Evolutionary conservation across 2,113 vertebrate species (phyloP).

Genomic region (Dendrocopos noguchii): DNA sequence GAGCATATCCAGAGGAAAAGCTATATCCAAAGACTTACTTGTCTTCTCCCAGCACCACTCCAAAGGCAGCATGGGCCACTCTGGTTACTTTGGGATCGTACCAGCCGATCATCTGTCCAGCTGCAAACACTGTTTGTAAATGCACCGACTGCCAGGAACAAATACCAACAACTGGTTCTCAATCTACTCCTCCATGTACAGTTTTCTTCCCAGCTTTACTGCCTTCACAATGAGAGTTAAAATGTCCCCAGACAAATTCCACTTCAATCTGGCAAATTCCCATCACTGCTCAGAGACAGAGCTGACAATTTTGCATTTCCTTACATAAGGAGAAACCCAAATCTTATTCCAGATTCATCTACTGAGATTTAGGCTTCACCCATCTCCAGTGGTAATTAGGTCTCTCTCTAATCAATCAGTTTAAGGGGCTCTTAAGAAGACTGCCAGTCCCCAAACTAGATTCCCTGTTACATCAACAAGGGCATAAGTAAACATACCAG

Average conservation of each 20-base stretch:
- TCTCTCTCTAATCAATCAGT: background rate
- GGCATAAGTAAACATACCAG: background rate
- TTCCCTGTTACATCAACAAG: background rate
- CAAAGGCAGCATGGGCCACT: constrained; percentile 91
- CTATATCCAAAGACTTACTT: constrained; percentile 83
- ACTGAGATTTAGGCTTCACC: background rate
- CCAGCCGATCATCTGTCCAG: constrained; percentile 93
- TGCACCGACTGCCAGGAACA: constrained; percentile 81
- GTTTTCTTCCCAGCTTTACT: background rate
- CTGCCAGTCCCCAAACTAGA: background rate
- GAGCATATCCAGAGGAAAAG: background rate
- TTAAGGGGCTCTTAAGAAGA: background rate
- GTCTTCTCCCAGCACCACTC: constrained; percentile 97
- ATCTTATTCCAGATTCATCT: background rate
- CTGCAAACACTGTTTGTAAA: constrained; percentile 89
- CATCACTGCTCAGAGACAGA: background rate
- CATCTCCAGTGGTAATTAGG: background rate
- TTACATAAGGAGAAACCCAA: background rate
- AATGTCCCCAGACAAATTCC: background rate
- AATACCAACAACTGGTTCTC: background rate
- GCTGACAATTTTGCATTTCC: background rate
- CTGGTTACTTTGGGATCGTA: constrained; percentile 90
- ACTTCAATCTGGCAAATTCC: background rate
- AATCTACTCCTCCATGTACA: background rate
- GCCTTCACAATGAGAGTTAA: background rate